Evolutionary conservation across 2,888 invertebrate genomes (phyloP).

Genomic region (Tenthredo mesomela): DNA sequence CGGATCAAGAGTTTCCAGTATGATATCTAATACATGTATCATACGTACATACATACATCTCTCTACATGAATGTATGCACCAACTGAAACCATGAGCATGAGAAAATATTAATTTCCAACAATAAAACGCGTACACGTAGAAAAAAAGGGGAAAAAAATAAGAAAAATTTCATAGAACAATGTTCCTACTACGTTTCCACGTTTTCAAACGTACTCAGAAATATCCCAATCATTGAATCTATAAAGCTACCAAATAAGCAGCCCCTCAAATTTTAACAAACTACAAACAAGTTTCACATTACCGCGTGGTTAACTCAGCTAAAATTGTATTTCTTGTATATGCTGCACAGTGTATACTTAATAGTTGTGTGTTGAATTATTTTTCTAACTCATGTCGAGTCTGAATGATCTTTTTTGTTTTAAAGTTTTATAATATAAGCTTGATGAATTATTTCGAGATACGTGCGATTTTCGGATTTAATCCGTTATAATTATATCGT

Average conservation of each 20-base stretch:
- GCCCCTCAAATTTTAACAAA: not conserved
- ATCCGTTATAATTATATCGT: not conserved
- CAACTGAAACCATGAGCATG: not conserved
- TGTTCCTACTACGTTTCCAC: not conserved
- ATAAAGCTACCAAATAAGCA: not conserved
- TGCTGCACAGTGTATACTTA: not conserved
- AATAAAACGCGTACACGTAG: not conserved
- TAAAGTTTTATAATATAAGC: not conserved
- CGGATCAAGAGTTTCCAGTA: constrained; percentile 15
- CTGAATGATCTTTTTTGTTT: not conserved
- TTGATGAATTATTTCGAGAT: not conserved
- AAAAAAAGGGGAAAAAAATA: not conserved
- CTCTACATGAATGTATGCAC: not conserved
- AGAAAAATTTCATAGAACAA: not conserved
- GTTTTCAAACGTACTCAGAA: not conserved
- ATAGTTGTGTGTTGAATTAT: not conserved
- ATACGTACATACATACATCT: not conserved
- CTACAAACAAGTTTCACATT: not conserved
- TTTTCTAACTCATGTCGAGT: not conserved
- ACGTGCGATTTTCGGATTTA: not conserved
- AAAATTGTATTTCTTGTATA: not conserved
- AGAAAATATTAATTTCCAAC: not conserved
- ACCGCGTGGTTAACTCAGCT: not conserved
- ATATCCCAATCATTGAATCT: not conserved
- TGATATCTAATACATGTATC: not conserved